A percentile compares a stretch with the other conserved stretches of the same genome.
phyloP scores from a whole-genome alignment of 2,797 vertebrate genomes.

The Anas acuta region DNA sequence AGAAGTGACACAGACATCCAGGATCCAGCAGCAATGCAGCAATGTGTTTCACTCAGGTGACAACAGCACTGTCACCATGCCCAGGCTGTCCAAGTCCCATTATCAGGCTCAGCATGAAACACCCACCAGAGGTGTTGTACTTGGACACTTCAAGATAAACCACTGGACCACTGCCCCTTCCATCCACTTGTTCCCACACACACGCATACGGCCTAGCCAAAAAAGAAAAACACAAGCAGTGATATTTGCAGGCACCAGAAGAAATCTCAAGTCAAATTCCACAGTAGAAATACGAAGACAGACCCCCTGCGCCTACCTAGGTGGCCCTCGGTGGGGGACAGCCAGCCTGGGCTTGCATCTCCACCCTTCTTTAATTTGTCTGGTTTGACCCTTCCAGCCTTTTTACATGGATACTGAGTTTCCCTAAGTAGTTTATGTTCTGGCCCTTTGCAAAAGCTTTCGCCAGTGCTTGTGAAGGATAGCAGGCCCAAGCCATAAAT shows the following conservation, averaged over 20 bases:
- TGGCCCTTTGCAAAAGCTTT: slow-evolving; percentile 66
- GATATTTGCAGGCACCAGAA: neutral
- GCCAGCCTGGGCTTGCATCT: neutral
- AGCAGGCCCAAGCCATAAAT: slow-evolving; percentile 66
- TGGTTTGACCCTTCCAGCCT: slow-evolving; percentile 59
- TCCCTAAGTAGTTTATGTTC: slow-evolving; percentile 70
- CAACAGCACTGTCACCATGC: neutral
- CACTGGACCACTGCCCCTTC: neutral
- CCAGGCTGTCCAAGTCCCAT: neutral
- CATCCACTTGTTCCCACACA: neutral
- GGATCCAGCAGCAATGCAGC: neutral
- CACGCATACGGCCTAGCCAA: neutral
- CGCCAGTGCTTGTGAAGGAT: slow-evolving; percentile 52
- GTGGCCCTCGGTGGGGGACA: slow-evolving; percentile 42
- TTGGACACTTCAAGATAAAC: neutral
- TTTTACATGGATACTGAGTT: slow-evolving; percentile 57
- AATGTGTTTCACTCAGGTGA: neutral
- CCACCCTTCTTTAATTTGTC: slow-evolving; percentile 48
- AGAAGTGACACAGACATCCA: neutral
- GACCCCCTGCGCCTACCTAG: slow-evolving; percentile 7
- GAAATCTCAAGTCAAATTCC: neutral
- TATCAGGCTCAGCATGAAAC: neutral
- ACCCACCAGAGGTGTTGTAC: neutral
- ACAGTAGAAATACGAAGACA: neutral
- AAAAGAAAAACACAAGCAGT: neutral